Evolutionary conservation across 23 tunicate species (phyloP).

Genomic region (Oikopleura albicans): DNA sequence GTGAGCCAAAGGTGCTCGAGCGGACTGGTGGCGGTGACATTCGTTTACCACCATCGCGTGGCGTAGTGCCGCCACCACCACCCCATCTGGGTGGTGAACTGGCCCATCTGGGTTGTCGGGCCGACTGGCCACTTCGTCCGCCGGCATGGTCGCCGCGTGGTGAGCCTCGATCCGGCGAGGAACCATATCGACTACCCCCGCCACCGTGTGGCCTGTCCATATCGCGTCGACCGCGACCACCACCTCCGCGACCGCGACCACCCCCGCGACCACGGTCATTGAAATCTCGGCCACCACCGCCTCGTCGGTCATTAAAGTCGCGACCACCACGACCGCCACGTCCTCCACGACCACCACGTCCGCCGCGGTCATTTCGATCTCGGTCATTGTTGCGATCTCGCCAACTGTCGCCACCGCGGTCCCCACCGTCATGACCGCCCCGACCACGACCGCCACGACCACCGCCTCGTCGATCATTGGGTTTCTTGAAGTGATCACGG

Average conservation of each 20-base stretch:
- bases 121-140: too few relatives aligned
- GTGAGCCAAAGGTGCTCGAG: too few relatives aligned
- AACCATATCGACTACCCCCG: background rate
- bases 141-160: too few relatives aligned
- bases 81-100: too few relatives aligned
- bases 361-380: background rate
- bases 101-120: too few relatives aligned
- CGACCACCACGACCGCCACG: background rate
- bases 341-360: background rate
- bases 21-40: too few relatives aligned
- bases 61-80: too few relatives aligned
- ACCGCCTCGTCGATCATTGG: background rate
- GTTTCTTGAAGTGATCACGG: too few relatives aligned
- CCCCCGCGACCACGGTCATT: background rate
- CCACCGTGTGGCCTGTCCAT: too few relatives aligned
- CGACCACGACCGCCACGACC: background rate
- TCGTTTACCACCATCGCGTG: too few relatives aligned
- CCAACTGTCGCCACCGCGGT: background rate
- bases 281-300: too few relatives aligned
- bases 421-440: background rate
- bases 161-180: background rate
- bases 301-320: background rate
- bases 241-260: background rate
- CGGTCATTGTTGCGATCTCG: background rate
- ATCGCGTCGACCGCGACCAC: background rate